phyloP scores from a whole-genome alignment of 2,113 vertebrate genomes.

The Halcyon senegalensis region DNA sequence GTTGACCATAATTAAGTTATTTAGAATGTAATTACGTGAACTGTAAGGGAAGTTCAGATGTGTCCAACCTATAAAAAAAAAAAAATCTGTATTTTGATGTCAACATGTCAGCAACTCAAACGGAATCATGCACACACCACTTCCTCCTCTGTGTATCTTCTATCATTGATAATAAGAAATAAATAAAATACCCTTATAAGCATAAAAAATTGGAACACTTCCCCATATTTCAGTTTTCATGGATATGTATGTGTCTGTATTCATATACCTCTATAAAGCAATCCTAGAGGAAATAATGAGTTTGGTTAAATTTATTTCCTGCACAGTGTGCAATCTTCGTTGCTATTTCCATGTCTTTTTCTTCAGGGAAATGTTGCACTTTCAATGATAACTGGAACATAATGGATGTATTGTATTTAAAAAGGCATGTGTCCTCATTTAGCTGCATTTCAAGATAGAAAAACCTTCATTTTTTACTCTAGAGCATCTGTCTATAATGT shows the following conservation, averaged over 20 bases:
- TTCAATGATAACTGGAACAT: background rate
- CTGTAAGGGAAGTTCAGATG: background rate
- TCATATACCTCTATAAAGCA: background rate
- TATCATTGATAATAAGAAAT: background rate
- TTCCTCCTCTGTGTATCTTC: background rate
- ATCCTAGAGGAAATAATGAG: background rate
- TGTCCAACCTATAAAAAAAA: background rate
- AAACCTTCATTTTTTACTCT: background rate
- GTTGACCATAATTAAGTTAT: background rate
- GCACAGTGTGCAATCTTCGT: background rate
- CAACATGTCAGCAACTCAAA: background rate
- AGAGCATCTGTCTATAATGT: background rate
- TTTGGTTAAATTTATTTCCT: background rate
- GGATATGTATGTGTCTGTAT: accelerated
- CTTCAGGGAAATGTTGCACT: background rate
- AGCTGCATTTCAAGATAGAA: background rate
- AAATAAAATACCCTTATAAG: background rate
- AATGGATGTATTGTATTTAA: background rate
- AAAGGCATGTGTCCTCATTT: background rate
- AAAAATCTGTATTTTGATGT: background rate
- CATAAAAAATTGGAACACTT: background rate
- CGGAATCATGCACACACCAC: background rate
- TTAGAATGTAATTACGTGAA: background rate
- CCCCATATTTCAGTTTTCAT: background rate
- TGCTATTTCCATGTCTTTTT: background rate